Evolutionary conservation across 2,797 vertebrate species (phyloP).

Genomic region (Triplophysa bombifrons): DNA sequence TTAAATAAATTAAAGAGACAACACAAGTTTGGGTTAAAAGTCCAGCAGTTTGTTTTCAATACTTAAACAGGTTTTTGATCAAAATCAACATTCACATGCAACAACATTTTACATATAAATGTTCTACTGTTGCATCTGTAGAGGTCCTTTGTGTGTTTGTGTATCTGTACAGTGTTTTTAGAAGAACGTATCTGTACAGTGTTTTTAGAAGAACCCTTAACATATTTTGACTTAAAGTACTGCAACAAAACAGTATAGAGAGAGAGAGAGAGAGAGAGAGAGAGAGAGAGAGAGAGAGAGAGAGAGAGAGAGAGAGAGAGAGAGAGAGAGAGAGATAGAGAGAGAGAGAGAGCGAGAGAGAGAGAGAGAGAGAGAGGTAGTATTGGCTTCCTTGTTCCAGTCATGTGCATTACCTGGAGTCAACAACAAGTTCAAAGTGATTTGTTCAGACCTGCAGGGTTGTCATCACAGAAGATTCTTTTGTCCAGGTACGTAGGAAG

Average conservation of each 20-base stretch:
- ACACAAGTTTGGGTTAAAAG: too few species aligned
- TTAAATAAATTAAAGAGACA: too few species aligned
- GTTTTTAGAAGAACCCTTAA: too few species aligned
- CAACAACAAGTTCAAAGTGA: not conserved
- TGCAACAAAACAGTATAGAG: not conserved
- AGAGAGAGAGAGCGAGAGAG: not conserved
- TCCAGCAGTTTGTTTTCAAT: too few species aligned
- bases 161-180: too few species aligned
- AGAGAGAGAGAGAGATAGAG: not conserved
- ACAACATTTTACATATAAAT: too few species aligned
- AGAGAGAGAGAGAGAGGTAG: not conserved
- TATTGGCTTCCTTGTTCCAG: not conserved
- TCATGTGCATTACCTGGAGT: slow-evolving; percentile 25
- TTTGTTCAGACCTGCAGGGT: slow-evolving; percentile 19
- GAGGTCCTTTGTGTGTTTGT: too few species aligned
- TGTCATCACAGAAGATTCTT: not conserved
- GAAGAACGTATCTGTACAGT: too few species aligned
- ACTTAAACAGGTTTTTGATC: too few species aligned
- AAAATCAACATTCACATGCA: too few species aligned
- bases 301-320: not conserved
- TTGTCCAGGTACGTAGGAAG: not conserved
- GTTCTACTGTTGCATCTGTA: too few species aligned
- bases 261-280: not conserved
- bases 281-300: not conserved
- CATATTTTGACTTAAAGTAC: too few species aligned